Conservation (phyloP, 2,113 vertebrate genomes). For the Labrus mixtus region DNA sequence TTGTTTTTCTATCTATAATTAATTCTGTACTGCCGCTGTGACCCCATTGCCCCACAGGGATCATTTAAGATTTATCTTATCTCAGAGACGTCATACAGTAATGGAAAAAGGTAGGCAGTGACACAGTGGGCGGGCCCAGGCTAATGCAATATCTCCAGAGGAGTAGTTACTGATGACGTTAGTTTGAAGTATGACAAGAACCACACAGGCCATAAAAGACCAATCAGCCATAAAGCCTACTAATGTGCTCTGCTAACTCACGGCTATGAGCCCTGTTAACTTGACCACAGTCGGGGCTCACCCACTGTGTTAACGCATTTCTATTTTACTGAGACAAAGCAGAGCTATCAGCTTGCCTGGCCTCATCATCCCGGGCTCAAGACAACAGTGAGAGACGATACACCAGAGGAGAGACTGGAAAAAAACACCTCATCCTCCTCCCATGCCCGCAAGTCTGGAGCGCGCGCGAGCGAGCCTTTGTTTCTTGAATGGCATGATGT, state of each 20-base stretch:
- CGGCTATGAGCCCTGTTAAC: slow-evolving; percentile 49
- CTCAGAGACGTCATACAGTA: slow-evolving; percentile 33
- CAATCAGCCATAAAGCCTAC: slow-evolving; percentile 57
- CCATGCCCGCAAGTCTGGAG: slow-evolving; percentile 25
- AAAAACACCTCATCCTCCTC: slow-evolving; percentile 61
- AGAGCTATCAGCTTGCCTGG: slow-evolving; percentile 39
- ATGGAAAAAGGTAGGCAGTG: slow-evolving; percentile 48
- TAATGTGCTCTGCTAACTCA: slow-evolving; percentile 49
- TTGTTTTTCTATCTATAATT: slow-evolving; percentile 50
- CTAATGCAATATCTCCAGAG: slow-evolving; percentile 64
- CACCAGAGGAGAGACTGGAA: slow-evolving; percentile 50
- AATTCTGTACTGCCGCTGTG: slow-evolving; percentile 37
- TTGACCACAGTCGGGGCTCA: slow-evolving; percentile 26
- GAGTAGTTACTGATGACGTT: slow-evolving; percentile 65
- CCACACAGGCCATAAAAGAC: slow-evolving; percentile 60
- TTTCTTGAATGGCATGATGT: slow-evolving; percentile 42
- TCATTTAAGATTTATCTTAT: slow-evolving; percentile 47
- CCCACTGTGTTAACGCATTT: slow-evolving; percentile 40
- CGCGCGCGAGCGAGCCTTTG: slow-evolving; percentile 31
- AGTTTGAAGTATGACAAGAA: slow-evolving; percentile 62
- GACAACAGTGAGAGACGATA: slow-evolving; percentile 49
- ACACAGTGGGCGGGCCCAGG: slow-evolving; percentile 23
- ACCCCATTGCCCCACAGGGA: slow-evolving; percentile 44
- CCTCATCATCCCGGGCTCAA: slow-evolving; percentile 39
- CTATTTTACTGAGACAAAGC: slow-evolving; percentile 54